A percentile compares a stretch with the other conserved stretches of the same genome.
phyloP scores from a whole-genome alignment of 2,797 vertebrate genomes.

The Hoplostethus mediterraneus region DNA sequence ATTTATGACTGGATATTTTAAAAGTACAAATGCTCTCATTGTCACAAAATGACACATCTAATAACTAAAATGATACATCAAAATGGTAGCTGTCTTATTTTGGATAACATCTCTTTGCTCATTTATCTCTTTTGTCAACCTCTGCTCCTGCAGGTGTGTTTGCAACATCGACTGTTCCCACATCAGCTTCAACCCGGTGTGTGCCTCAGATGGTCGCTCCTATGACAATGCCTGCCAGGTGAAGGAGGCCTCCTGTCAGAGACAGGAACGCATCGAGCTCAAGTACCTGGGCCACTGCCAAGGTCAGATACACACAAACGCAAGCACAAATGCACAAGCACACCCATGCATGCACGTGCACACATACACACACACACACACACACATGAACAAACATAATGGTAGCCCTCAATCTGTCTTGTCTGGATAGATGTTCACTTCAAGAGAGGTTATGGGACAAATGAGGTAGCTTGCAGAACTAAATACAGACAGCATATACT shows the following conservation, averaged over 20 bases:
- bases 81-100: neutral
- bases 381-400: slow-evolving; percentile 3
- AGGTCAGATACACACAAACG: slow-evolving; percentile 84
- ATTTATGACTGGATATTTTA: neutral
- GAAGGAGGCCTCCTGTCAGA: slow-evolving; percentile 99
- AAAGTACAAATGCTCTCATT: neutral
- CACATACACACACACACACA: neutral
- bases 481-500: slow-evolving; percentile 26
- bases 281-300: slow-evolving; percentile 99
- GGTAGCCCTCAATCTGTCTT: slow-evolving; percentile 29
- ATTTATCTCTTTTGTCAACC: neutral
- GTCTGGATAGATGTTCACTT: slow-evolving; percentile 44
- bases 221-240: slow-evolving; percentile 99
- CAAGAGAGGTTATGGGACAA: slow-evolving; percentile 32
- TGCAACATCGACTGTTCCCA: slow-evolving; percentile 99
- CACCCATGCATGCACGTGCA: neutral
- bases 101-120: neutral
- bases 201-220: slow-evolving; percentile 97
- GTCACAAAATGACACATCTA: neutral
- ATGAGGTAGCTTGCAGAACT: slow-evolving; percentile 39
- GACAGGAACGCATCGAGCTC: slow-evolving; percentile 99
- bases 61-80: neutral
- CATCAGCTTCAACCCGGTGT: slow-evolving; percentile 99
- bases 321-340: neutral
- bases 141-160: slow-evolving; percentile 89